These are phyloP conservation scores for Battus philenor DNA, from an alignment of 1,140 invertebrate species.

Conservation along the genomic window DNA sequence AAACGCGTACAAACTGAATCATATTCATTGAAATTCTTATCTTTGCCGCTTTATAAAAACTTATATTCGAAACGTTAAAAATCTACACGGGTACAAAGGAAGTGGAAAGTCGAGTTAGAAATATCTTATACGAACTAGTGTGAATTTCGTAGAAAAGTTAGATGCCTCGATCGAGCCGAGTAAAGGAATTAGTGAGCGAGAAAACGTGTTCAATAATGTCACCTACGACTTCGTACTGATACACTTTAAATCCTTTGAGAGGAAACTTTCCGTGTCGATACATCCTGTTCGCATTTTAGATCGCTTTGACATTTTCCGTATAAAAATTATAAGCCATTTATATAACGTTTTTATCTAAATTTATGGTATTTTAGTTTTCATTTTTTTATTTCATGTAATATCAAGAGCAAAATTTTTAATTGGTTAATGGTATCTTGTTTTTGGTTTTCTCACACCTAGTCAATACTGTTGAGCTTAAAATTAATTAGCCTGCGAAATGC, in stretches of 20 bases:
- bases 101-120: slow-evolving; percentile 9
- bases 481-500: too few relatives aligned
- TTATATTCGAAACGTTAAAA: slow-evolving; percentile 16
- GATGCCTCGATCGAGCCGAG: slow-evolving; percentile 7
- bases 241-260: slow-evolving; percentile 8
- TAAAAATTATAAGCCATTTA: not conserved
- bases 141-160: slow-evolving; percentile 13
- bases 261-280: slow-evolving; percentile 2
- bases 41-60: not conserved
- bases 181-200: slow-evolving; percentile 11
- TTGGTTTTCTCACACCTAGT: too few relatives aligned
- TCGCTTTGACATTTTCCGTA: not conserved
- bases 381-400: too few relatives aligned
- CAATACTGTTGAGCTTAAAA: too few relatives aligned
- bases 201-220: slow-evolving; percentile 15
- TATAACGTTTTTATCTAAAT: too few relatives aligned
- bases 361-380: too few relatives aligned
- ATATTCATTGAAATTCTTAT: too few relatives aligned
- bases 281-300: not conserved
- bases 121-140: slow-evolving; percentile 13
- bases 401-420: too few relatives aligned
- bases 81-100: slow-evolving; percentile 13
- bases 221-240: slow-evolving; percentile 8
- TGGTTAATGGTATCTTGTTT: too few relatives aligned
- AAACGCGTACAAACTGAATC: too few relatives aligned